Evolutionary conservation across 2,113 vertebrate genomes (phyloP).

Genomic region (Pogonocichla stellata): DNA sequence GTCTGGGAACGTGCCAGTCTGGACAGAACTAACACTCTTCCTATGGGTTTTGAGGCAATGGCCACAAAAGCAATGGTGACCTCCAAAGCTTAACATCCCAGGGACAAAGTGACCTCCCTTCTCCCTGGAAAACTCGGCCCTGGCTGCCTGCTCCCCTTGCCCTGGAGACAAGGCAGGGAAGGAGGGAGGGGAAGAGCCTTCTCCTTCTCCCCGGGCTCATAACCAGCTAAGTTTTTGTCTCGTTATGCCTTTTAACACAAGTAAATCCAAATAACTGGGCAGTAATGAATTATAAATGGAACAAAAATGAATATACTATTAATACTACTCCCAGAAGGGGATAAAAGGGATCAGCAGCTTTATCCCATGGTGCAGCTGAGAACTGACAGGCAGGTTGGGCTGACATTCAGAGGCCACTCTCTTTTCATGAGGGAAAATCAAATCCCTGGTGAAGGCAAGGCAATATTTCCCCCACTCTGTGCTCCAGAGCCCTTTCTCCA

Average conservation of each 20-base stretch:
- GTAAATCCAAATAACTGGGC: slow-evolving; percentile 67
- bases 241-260: slow-evolving; percentile 51
- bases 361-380: slow-evolving; percentile 66
- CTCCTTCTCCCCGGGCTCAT: background rate
- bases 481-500: background rate
- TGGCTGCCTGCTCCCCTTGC: background rate
- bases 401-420: slow-evolving; percentile 61
- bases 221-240: slow-evolving; percentile 58
- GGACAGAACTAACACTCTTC: background rate
- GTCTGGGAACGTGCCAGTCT: background rate
- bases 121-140: accelerated
- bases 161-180: background rate
- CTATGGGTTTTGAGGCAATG: background rate
- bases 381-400: slow-evolving; percentile 51
- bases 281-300: slow-evolving; percentile 71
- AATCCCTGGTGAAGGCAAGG: background rate
- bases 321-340: slow-evolving; percentile 65
- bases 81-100: background rate
- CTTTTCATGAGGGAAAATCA: slow-evolving; percentile 39
- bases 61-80: background rate
- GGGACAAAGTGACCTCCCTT: background rate
- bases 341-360: slow-evolving; percentile 69
- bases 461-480: background rate
- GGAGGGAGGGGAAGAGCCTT: background rate
- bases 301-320: slow-evolving; percentile 69